A percentile compares a stretch with the other conserved stretches of the same genome.
These are phyloP conservation scores for Tyrophagus putrescentiae DNA, from an alignment of 1,140 invertebrate species.

Conservation along the genomic window DNA sequence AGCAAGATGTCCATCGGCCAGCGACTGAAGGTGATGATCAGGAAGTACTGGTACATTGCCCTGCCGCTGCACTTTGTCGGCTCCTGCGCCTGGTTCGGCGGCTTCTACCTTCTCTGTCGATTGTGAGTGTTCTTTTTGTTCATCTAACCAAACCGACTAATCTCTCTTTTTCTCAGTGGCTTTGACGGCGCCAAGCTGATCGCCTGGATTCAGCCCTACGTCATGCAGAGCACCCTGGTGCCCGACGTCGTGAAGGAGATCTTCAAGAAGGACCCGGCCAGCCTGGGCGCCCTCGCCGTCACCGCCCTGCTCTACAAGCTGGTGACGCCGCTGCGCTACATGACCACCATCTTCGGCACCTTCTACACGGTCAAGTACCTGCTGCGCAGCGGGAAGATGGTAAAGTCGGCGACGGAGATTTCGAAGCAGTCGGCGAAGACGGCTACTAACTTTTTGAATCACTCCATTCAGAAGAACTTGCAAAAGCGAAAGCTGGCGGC, in stretches of 20 bases:
- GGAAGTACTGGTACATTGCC: slow-evolving; percentile 84
- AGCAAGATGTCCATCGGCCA: slow-evolving; percentile 51
- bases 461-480: no score
- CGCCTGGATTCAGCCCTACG: slow-evolving; percentile 44
- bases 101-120: slow-evolving; percentile 68
- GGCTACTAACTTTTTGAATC: no score
- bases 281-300: slow-evolving; percentile 67
- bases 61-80: slow-evolving; percentile 75
- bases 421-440: slow-evolving; percentile 7
- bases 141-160: neutral
- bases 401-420: neutral
- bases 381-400: slow-evolving; percentile 39
- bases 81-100: slow-evolving; percentile 63
- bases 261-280: slow-evolving; percentile 43
- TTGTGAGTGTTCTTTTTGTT: slow-evolving; percentile 28
- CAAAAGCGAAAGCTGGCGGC: no score
- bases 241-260: slow-evolving; percentile 57
- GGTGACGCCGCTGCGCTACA: slow-evolving; percentile 71
- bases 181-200: slow-evolving; percentile 64
- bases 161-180: slow-evolving; percentile 49
- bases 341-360: slow-evolving; percentile 65
- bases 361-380: slow-evolving; percentile 53
- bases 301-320: slow-evolving; percentile 81
- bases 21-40: slow-evolving; percentile 75
- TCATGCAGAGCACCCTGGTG: slow-evolving; percentile 29